Base-by-base conservation (phyloP, 2,797 vertebrate species). In the Anabacerthia variegaticeps region DNA sequence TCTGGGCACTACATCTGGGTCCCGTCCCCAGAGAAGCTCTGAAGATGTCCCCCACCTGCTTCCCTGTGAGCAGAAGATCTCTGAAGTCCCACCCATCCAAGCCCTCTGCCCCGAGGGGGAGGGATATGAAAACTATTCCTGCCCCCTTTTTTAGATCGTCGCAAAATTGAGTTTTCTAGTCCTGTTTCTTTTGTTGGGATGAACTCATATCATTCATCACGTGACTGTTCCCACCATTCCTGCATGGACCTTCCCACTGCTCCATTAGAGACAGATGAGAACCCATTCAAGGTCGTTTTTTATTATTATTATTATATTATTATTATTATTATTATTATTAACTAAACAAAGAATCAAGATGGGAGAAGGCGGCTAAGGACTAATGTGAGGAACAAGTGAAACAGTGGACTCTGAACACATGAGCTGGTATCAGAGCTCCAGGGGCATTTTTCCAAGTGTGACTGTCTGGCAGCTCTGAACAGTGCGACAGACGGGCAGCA, bases 1-100 rank as follows among this genome's bases (percentile, higher is more conserved):
- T 99, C 99, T 3, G 99, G 99, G 95, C 99, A 99, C 97, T 99
- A 99, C 98, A 99, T 99, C 98, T 99, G 99, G 99, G 99, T 99
- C 97, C 98, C 99, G 1, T 99, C 99, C 97, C 98, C 99, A 97
- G 99, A 99, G 98, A 99, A 99, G 97, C 99, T 99, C 98, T 99
- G 99, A 99, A 98, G 98, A 97, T 97, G 98, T 96, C 94, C 81
- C 92, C 91, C 91, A 92, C 96, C 98, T 96, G 95, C 98, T 98
- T 98, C 96, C 96, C 97, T 95, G 95, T 87, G 96, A 98, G 97
- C 96, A 97, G 97, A 97, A 85, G 92, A 91, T 93, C 96, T 97
- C 93, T 0, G 79, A 94, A 93, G 97, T 96, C 94, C 97, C 96
- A 92, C 97, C 97, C 85, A 96, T 95, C 96, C 59, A 30, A 93